Evolutionary conservation across 2,888 invertebrate genomes (phyloP).

Genomic region (Romanomermis culicivorax): DNA sequence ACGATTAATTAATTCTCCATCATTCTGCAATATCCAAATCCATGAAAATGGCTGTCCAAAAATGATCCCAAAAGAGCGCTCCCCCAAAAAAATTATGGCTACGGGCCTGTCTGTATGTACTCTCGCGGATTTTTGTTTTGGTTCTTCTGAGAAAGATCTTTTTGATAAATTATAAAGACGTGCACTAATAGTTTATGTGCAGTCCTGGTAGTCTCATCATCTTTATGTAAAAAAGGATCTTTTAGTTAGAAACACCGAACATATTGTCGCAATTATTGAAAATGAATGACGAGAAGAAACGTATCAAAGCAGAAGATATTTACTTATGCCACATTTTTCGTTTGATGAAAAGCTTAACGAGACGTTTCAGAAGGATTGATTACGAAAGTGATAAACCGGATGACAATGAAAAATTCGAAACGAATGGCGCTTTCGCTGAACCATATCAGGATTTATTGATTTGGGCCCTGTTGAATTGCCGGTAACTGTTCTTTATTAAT

Average conservation of each 20-base stretch:
- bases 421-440: not conserved
- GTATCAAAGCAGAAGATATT: not conserved
- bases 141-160: no score
- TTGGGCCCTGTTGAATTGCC: conserved; percentile 6
- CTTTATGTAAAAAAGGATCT: not conserved
- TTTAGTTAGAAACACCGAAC: not conserved
- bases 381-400: not conserved
- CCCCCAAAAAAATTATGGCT: no score
- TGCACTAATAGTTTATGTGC: no score
- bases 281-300: not conserved
- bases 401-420: not conserved
- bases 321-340: not conserved
- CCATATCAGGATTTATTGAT: conserved; percentile 8
- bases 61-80: no score
- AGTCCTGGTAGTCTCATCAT: no score
- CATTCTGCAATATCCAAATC: no score
- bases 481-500: conserved; percentile 6
- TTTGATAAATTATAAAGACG: no score
- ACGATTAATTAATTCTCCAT: no score
- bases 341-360: not conserved
- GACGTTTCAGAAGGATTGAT: not conserved
- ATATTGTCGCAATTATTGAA: not conserved
- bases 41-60: no score
- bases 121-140: no score
- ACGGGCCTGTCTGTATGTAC: no score